These are phyloP conservation scores for Halcyon badia DNA, from an alignment of 2,797 vertebrate genomes.

Conservation along the genomic window DNA sequence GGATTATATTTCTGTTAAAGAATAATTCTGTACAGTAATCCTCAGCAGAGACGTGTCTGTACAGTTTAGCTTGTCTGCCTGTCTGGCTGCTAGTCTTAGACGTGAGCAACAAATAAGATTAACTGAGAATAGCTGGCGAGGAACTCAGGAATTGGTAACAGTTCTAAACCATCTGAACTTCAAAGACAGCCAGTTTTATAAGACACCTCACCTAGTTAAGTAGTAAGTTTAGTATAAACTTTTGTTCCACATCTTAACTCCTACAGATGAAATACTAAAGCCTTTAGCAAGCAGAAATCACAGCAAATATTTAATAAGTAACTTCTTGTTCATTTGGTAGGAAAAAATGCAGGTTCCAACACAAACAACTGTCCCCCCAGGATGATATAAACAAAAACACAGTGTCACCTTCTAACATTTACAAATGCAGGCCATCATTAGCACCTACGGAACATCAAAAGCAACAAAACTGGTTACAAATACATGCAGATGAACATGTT, in stretches of 20 bases:
- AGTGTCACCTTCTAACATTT: not conserved
- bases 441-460: not conserved
- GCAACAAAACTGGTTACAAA: slow-evolving; percentile 9
- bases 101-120: not conserved
- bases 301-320: not conserved
- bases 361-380: not conserved
- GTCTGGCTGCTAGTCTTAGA: not conserved
- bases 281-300: slow-evolving; percentile 1
- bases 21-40: not conserved
- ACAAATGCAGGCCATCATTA: not conserved
- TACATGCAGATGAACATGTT: not conserved
- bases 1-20: not conserved
- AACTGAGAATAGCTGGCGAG: not conserved
- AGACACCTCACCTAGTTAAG: not conserved
- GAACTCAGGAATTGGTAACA: not conserved
- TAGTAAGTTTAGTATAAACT: not conserved
- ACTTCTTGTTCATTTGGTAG: not conserved
- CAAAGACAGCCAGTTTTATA: not conserved
- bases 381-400: not conserved
- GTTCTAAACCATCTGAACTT: not conserved
- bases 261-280: not conserved
- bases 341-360: not conserved
- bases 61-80: not conserved
- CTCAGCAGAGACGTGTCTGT: not conserved
- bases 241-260: not conserved